phyloP scores from a whole-genome alignment of 2,113 vertebrate species.

The Nesogale talazaci region DNA sequence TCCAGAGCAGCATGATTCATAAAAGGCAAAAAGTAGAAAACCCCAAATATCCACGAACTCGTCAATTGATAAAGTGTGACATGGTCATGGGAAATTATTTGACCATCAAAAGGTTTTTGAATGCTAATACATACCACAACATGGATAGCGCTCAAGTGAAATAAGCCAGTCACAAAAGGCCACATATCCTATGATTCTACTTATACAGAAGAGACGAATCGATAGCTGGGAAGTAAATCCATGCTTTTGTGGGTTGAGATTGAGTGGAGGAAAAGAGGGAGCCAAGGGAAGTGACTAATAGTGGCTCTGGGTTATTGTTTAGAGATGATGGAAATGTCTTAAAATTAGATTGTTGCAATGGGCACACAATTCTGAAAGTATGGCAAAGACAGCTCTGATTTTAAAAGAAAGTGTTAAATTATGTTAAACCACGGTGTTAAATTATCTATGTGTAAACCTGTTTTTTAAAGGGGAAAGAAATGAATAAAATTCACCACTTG shows the following conservation, averaged over 20 bases:
- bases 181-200: not conserved
- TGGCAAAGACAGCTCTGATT: not conserved
- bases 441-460: not conserved
- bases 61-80: not conserved
- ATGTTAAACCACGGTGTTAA: no score
- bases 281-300: not conserved
- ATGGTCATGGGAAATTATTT: not conserved
- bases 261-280: not conserved
- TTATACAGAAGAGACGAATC: not conserved
- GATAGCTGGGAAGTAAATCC: not conserved
- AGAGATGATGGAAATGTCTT: not conserved
- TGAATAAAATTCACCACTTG: not conserved
- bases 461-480: not conserved
- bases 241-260: accelerated
- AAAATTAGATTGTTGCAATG: not conserved
- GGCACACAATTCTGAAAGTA: not conserved
- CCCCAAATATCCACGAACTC: not conserved
- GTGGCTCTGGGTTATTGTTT: not conserved
- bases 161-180: not conserved
- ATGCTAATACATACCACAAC: not conserved
- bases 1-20: not conserved
- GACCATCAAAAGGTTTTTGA: not conserved
- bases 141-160: not conserved
- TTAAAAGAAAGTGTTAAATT: not conserved
- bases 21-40: not conserved